phyloP scores from a whole-genome alignment of 1,140 invertebrate genomes.

The Papilio glaucus region DNA sequence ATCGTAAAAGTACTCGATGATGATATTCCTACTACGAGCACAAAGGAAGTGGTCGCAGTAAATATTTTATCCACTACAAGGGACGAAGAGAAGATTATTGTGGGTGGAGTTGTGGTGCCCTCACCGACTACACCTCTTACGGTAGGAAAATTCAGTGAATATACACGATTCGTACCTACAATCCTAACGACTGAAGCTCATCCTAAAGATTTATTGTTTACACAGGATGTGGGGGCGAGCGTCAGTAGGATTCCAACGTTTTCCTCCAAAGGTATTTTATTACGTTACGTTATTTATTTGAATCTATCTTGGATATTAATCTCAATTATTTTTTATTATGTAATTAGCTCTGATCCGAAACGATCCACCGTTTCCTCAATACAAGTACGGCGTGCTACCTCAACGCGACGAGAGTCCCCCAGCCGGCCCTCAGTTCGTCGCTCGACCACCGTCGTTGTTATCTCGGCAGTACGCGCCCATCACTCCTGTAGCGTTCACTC shows the following conservation, averaged over 20 bases:
- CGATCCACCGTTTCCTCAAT: slow-evolving; percentile 31
- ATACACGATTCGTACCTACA: slow-evolving; percentile 65
- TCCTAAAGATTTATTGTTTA: slow-evolving; percentile 21
- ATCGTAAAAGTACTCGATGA: slow-evolving; percentile 77
- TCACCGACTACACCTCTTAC: slow-evolving; percentile 44
- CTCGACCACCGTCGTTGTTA: slow-evolving; percentile 46
- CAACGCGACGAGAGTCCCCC: slow-evolving; percentile 67
- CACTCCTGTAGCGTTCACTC: slow-evolving; percentile 58
- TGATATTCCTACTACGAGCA: slow-evolving; percentile 54
- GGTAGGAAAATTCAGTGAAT: slow-evolving; percentile 48
- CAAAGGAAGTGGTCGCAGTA: slow-evolving; percentile 59
- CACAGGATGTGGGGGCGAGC: slow-evolving; percentile 17
- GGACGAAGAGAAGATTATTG: slow-evolving; percentile 60
- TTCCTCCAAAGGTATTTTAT: slow-evolving; percentile 14
- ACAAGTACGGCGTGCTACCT: slow-evolving; percentile 21
- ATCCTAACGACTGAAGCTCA: slow-evolving; percentile 45
- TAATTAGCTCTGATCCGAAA: slow-evolving; percentile 13
- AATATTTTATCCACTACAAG: slow-evolving; percentile 64
- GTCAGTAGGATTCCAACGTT: slow-evolving; percentile 20
- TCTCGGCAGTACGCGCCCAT: slow-evolving; percentile 68
- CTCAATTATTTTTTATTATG: slow-evolving; percentile 21
- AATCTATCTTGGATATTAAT: background rate
- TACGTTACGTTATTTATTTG: background rate
- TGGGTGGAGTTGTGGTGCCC: slow-evolving; percentile 60
- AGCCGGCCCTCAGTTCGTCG: slow-evolving; percentile 59